Conservation (phyloP, 2,888 invertebrate species). For the Philereme transversata region DNA sequence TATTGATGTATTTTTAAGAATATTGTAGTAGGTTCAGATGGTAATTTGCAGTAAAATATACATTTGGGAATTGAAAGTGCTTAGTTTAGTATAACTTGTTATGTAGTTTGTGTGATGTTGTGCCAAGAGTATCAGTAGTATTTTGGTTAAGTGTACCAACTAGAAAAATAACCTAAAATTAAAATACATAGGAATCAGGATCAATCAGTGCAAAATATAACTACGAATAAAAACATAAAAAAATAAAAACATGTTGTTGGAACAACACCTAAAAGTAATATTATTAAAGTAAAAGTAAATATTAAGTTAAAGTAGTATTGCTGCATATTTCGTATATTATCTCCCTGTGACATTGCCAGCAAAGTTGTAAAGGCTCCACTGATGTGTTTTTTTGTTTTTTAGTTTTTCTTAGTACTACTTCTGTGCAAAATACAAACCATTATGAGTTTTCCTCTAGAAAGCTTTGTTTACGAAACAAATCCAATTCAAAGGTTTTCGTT, state of each 20-base stretch:
- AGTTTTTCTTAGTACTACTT: slow-evolving; percentile 5
- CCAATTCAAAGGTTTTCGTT: slow-evolving; percentile 16
- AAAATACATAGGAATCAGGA: too few species aligned
- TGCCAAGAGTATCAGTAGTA: not conserved
- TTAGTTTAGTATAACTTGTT: slow-evolving; percentile 9
- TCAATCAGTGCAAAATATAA: too few species aligned
- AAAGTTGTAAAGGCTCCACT: too few species aligned
- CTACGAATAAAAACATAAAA: not conserved
- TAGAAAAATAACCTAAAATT: too few species aligned
- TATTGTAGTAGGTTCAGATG: slow-evolving; percentile 10
- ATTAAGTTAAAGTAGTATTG: too few species aligned
- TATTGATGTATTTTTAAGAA: too few species aligned
- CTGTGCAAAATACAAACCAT: not conserved
- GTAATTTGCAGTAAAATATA: not conserved
- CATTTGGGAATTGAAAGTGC: slow-evolving; percentile 3
- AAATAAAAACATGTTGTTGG: slow-evolving; percentile 1
- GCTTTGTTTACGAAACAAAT: slow-evolving; percentile 20
- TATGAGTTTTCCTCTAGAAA: slow-evolving; percentile 15
- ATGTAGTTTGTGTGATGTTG: slow-evolving; percentile 7
- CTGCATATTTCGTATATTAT: too few species aligned
- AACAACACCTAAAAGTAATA: not conserved
- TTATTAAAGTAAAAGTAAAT: not conserved
- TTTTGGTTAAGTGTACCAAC: too few species aligned
- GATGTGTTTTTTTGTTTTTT: slow-evolving; percentile 1
- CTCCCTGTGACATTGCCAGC: too few species aligned